Base-by-base conservation (phyloP, 2,888 invertebrate genomes). In the Shargacucullia verbasci region DNA sequence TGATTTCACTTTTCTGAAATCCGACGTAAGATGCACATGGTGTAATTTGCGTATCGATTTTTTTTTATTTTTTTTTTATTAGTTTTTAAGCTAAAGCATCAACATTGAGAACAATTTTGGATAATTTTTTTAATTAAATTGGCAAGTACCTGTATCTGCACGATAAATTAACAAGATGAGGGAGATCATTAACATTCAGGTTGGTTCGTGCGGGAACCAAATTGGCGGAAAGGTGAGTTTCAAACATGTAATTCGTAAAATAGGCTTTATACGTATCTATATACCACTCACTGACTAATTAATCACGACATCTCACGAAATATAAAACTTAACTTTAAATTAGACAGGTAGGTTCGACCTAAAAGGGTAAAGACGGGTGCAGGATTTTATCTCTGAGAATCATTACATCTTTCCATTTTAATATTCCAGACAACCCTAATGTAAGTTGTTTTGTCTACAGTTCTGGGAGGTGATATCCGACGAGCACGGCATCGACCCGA, bases 381-480 rank as follows among this genome's bases (percentile, higher is more conserved):
- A n/a, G n/a, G n/a, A n/a, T n/a, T n/a, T n/a, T n/a, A 27, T 27
- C 4, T 27, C 27, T 27, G n/a, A 27, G 7, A 5, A 31, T 10
- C 31, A 9, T 31, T n/a, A 2, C 33, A n/a, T n/a, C 25, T 6
- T 9, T 8, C 2, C 13, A 47, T 2, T 38, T 0, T 37, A 10
- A 27, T 10, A 9, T 2, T n/a, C n/a, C n/a, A n/a, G n/a, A 1
- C 1, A 11, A 33, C 4, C 11, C 12, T 3, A 4, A 31, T 11
- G 15, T 20, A 8, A 0, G 8, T 39, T 37, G 10, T 12, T 14
- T 73, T 78, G 61, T 74, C 62, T 47, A n/a, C 86, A 96, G 96
- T 96, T 96, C 86, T 96, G 96, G 96, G 97, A 97, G 87, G 96
- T 92, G 58, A 97, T 97, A 77, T 97, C 97, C 5, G 97, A 97